These are phyloP conservation scores for Labia minor DNA, from an alignment of 2,888 invertebrate genomes.

Conservation along the genomic window DNA sequence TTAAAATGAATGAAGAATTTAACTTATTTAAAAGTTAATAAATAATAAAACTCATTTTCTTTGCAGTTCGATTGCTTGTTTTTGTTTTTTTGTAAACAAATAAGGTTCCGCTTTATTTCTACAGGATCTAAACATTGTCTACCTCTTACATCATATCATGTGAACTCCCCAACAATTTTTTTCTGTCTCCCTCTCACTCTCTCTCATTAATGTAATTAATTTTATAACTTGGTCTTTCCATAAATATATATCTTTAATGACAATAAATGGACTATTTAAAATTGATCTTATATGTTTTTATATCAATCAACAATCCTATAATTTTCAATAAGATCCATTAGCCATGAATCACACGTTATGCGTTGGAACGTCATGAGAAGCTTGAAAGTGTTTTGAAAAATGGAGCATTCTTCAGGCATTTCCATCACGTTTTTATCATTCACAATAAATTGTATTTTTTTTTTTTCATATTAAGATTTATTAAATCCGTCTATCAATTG, in stretches of 20 bases:
- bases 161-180: neutral
- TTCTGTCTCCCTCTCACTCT: no score
- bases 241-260: neutral
- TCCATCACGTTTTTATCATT: neutral
- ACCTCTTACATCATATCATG: neutral
- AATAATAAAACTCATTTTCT: no score
- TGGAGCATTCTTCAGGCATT: neutral
- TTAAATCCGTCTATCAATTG: no score
- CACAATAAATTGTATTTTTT: neutral
- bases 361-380: conserved; percentile 1
- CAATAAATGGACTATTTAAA: neutral
- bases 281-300: neutral
- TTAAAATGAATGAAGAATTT: no score
- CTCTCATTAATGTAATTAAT: neutral
- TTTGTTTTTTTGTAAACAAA: no score
- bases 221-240: neutral
- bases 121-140: neutral
- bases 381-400: conserved; percentile 5
- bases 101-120: neutral
- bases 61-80: no score
- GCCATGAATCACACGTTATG: conserved; percentile 1
- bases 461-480: neutral
- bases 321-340: neutral
- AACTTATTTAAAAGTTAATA: no score
- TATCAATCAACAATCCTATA: neutral